A percentile compares a stretch with the other conserved stretches of the same genome.
These are phyloP conservation scores for Pipra filicauda DNA, from an alignment of 2,113 vertebrate genomes.

Conservation along the genomic window DNA sequence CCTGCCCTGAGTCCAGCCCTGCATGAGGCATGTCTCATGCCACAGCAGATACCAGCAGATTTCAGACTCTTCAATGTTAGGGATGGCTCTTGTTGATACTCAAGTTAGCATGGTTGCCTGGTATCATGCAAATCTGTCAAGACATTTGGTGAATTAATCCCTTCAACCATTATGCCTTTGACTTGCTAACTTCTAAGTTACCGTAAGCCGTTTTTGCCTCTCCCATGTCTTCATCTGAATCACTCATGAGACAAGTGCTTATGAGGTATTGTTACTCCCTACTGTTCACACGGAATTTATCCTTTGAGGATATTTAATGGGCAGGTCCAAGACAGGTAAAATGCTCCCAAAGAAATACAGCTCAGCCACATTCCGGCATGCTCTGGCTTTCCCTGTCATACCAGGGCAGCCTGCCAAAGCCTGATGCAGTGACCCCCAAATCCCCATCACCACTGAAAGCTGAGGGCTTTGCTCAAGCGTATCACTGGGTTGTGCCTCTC, in stretches of 20 bases:
- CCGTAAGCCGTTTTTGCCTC: neutral
- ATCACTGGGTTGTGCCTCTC: neutral
- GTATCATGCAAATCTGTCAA: neutral
- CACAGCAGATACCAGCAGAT: neutral
- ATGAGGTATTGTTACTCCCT: constrained; percentile 27
- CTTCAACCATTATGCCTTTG: constrained; percentile 9
- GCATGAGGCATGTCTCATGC: neutral
- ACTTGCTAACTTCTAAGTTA: neutral
- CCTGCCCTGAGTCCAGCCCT: neutral
- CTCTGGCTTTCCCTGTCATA: neutral
- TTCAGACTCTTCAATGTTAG: neutral
- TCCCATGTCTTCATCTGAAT: constrained; percentile 23
- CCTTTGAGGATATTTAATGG: neutral
- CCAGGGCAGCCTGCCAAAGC: neutral
- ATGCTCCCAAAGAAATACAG: neutral
- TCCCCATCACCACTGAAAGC: neutral
- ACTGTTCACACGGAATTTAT: neutral
- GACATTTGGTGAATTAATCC: constrained; percentile 5
- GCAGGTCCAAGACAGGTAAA: neutral
- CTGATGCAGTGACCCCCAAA: neutral
- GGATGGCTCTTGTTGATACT: neutral
- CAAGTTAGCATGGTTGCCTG: neutral
- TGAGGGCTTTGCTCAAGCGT: neutral
- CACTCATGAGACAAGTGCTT: constrained; percentile 6
- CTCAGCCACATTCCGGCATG: neutral